A percentile compares a stretch with the other conserved stretches of the same genome.
phyloP scores from a whole-genome alignment of 1,140 invertebrate genomes.

The Lerema accius region DNA sequence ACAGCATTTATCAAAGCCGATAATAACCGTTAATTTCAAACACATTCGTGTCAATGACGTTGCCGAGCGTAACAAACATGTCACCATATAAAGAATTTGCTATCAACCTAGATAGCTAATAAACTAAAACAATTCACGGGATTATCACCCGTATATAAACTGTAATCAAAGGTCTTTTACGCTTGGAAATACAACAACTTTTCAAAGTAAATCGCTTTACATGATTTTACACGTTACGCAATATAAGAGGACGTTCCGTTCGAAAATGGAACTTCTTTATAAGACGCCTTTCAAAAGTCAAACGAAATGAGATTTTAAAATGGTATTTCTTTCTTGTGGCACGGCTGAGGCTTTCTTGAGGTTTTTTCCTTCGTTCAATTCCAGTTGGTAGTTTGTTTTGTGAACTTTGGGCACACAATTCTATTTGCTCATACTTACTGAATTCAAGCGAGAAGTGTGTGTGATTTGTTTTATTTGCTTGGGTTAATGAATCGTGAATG shows the following conservation, averaged over 20 bases:
- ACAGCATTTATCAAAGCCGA: slow-evolving; percentile 19
- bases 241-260: slow-evolving; percentile 13
- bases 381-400: slow-evolving; percentile 11
- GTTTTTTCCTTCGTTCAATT: slow-evolving; percentile 17
- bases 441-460: neutral
- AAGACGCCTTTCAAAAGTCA: slow-evolving; percentile 20
- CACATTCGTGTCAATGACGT: slow-evolving; percentile 23
- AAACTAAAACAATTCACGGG: neutral
- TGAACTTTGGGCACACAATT: neutral
- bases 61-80: slow-evolving; percentile 13
- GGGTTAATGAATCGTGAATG: neutral
- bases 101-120: neutral
- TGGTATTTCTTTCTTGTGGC: slow-evolving; percentile 12
- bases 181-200: neutral
- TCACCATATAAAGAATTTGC: slow-evolving; percentile 9
- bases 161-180: neutral
- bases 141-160: neutral
- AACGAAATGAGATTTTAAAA: slow-evolving; percentile 31
- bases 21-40: slow-evolving; percentile 29
- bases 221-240: slow-evolving; percentile 8
- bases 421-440: slow-evolving; percentile 2
- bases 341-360: neutral
- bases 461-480: neutral
- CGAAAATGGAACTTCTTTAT: slow-evolving; percentile 18
- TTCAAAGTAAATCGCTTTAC: neutral